Base-by-base conservation (phyloP, 2,113 vertebrate genomes). In the Cynoglossus semilaevis region DNA sequence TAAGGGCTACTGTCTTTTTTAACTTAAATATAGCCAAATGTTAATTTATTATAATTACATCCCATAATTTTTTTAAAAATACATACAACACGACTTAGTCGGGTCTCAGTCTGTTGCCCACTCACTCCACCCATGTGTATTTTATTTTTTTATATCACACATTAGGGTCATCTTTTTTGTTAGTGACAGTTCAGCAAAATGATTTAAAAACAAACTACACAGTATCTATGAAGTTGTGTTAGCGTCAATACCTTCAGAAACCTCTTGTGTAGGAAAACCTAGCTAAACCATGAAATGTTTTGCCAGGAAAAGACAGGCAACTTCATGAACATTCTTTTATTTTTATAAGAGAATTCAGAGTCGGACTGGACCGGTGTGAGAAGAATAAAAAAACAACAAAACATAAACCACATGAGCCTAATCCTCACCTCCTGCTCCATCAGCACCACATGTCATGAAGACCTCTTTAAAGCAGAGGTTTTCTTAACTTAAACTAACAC, bases 251-350 rank as follows among this genome's bases (percentile, higher is more conserved):
- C n/a, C 29, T 8, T 14, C 36, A 38, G 16, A 45, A 53, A 53
- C 53, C 11, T 41, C 35, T 44, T 43, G 46, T 36, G 49, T 18
- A 79, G 41, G 51, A 10, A 61, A 79, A 80, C 67, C 70, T 64
- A 35, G 66, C 71, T 67, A 15, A 77, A 59, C 49, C 66, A 71
- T 16, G n/a, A n/a, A n/a, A 51, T 54, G 48, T 44, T 77, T 43
- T 52, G 59, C 51, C 35, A 52, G 19, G 59, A 67, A 72, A 72
- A 53, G 22, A 67, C 61, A 22, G 49, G 44, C n/a, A 17, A 59
- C 51, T 60, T 65, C 8, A 41, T 70, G 63, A 67, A 63, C 59
- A 64, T 78, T 71, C 58, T 67, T 74, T 77, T 67, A 70, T 56
- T 56, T 57, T 67, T 55, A 72, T 65, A 56, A 60, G 42, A 57